Evolutionary conservation across 2,888 invertebrate species (phyloP), one percentile per base, ranked within the genome.

Genomic region (Meiosimyza platycephala): DNA sequence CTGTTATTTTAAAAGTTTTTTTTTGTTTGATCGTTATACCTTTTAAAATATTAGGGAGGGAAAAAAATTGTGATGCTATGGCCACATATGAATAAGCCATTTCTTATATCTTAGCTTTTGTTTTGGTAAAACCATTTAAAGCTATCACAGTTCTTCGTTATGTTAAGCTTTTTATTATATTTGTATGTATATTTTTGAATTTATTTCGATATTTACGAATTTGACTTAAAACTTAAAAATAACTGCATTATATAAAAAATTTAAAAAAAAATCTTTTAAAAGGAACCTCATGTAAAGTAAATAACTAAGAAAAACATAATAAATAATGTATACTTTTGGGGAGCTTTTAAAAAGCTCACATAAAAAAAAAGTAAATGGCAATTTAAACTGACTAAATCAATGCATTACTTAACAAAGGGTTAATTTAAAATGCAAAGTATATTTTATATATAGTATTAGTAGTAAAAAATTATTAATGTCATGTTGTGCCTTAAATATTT

Each of bases 111-210:
- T 55, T 67, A 28, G 18, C 55, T 28, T 40, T 67, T 55, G 2
- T 54, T 50, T 47, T 51, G 60, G 60, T 60, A 60, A 15, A 60
- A 18, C 15, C 15, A n/a, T 16, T 74, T 78, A 75, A 84, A 83
- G 83, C 84, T 85, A 85, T 85, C 84, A 84, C 85, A 85, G 85
- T 83, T 82, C 80, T 82, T 82, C 82, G 78, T 78, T 80, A 76
- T 74, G 50, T 60, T 55, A 52, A 40, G 3, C 74, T 77, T 75
- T 75, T 77, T 75, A 72, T 76, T 75, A 74, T 75, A 76, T 72
- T 68, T 72, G 71, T 73, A 72, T 73, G 74, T 71, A 67, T 40
- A 71, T 60, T 66, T 28, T 28, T 28, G 28, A 28, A 64, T n/a
- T 68, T 48, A 63, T 47, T 66, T 40, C 40, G 40, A 16, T 63